Evolutionary conservation across 2,888 invertebrate genomes (phyloP), one percentile per base, ranked within the genome.

Genomic region (Bembecia ichneumoniformis): DNA sequence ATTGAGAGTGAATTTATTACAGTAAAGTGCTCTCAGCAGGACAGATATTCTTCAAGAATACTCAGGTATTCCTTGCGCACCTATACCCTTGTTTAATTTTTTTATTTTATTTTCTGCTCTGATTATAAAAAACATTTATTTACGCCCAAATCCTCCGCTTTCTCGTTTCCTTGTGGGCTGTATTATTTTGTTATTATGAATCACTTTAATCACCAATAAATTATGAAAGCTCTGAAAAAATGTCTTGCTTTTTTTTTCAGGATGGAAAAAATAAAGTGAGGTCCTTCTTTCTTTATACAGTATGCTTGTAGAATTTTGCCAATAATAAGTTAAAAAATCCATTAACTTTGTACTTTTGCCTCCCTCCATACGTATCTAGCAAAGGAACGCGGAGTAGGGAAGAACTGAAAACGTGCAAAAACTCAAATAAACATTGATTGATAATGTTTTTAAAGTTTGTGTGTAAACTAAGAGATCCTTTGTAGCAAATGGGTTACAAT

Each of bases 1-100:
- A 79, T 77, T 76, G 72, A 70, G 76, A 77, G 73, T 72, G 62
- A 77, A 77, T 77, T 77, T 77, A 77, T 74, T 72, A 72, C 71
- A 71, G 62, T 68, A 67, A 68, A 77, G 77, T 76, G 77, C 75
- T 79, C 78, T 71, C 77, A 76, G 75, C 77, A 76, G 75, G 78
- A 75, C 77, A 75, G 40, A 40, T 40, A 44, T 71, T 77, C 71
- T 70, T 69, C 62, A 71, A 70, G 67, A 77, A 75, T 60, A 70
- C 71, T 68, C 75, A 74, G 76, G 74, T 73, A 68, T 66, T 70
- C 68, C 17, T 64, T 67, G 61, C 65, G 68, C 71, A 68, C 66
- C 66, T 17, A n/a, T 36, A 35, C 43, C 34, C 43, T 35, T 35
- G 45, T 49, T n/a, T 17, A 15, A 17, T 49, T 35, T 35, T 35